Base-by-base conservation (phyloP, 2,888 invertebrate genomes). In the Cecidostiba fungosa region DNA sequence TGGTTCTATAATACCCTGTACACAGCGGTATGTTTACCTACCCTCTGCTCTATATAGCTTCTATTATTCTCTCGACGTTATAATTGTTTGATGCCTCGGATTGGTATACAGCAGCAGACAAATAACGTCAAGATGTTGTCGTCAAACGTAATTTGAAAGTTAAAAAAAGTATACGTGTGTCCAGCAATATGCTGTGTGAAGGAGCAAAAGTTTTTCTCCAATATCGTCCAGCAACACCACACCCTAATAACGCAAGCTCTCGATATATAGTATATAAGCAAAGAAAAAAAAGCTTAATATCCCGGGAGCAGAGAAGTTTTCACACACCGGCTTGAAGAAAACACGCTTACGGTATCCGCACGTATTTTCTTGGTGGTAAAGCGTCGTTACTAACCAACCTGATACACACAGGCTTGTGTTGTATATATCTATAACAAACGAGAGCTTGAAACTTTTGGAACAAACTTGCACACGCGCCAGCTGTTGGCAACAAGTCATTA, bases 401-500 rank as follows among this genome's bases (percentile, higher is more conserved):
- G 54, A 59, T 59, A n/a, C 54, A 59, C 54, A n/a, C 32, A 43
- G 12, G 54, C 23, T 8, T n/a, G 54, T 59, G 23, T 5, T 3
- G 19, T 54, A 4, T 54, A 54, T 59, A 59, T 59, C n/a, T 59
- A n/a, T 59, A 59, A 59, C n/a, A 62, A 32, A 16, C 76, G 26
- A 66, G 69, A 69, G 54, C 43, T 66, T n/a, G 32, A 76, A 59
- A 59, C 54, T 76, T 50, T 29, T n/a, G 23, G 72, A 29, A 66
- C 73, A 79, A 77, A 62, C 77, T 79, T 32, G 78, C 43, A 14
- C 39, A 8, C 70, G 84, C 69, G 59, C 80, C 84, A 73, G 78
- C 78, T 84, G 84, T 62, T 47, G 23, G 72, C 36, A 62, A 62
- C 79, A 19, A 79, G 50, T 74, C 80, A 84, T 84, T 84, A 79